A percentile compares a stretch with the other conserved stretches of the same genome.
phyloP scores from a whole-genome alignment of 1,140 invertebrate species.

The Marisa cornuarietis region DNA sequence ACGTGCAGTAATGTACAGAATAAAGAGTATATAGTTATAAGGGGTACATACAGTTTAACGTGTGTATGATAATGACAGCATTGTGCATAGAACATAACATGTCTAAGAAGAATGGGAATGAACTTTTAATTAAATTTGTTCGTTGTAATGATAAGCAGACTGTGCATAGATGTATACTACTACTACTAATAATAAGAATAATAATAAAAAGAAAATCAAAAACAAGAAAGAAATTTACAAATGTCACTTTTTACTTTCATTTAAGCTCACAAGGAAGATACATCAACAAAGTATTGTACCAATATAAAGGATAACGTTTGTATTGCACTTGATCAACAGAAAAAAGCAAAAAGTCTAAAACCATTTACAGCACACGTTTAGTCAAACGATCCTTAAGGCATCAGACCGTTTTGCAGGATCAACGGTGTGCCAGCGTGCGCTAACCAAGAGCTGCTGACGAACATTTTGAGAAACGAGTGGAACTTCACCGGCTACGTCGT shows the following conservation, averaged over 20 bases:
- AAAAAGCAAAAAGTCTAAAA: background rate
- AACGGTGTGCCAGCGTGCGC: constrained; percentile 63
- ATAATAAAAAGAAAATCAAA: no score
- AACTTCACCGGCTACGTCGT: constrained; percentile 63
- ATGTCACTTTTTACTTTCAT: background rate
- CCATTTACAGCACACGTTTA: background rate
- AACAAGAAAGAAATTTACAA: no score
- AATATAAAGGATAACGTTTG: background rate
- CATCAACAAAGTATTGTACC: background rate
- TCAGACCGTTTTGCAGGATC: constrained; percentile 39
- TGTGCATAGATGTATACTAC: background rate
- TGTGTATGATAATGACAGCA: no score
- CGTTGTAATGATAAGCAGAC: background rate
- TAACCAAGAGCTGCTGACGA: constrained; percentile 55
- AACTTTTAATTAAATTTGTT: background rate
- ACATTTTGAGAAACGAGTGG: constrained; percentile 58
- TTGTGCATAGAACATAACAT: no score
- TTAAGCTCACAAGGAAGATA: background rate
- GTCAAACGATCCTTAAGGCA: no score
- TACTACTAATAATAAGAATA: no score
- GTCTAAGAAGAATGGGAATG: no score
- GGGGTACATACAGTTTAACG: no score
- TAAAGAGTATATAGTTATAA: no score
- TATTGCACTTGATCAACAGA: background rate
- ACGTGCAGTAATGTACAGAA: no score